A percentile compares a stretch with the other conserved stretches of the same genome.
Evolutionary conservation across 1,140 invertebrate genomes (phyloP).

Genomic region (Bacillus rossius): DNA sequence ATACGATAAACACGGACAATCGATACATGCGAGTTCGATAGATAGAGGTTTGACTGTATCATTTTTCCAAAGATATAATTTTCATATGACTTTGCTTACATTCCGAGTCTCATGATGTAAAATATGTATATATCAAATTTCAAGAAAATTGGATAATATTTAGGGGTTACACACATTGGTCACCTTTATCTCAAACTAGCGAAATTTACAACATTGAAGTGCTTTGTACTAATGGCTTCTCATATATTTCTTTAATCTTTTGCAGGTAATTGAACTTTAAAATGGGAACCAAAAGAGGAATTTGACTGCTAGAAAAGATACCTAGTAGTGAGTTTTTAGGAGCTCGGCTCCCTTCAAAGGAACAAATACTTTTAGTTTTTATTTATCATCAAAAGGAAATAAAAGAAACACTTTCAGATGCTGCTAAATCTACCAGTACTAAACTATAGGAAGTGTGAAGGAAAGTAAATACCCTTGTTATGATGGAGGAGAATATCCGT

Average conservation of each 20-base stretch:
- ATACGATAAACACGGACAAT: too few relatives aligned
- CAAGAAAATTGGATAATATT: slow-evolving; percentile 7
- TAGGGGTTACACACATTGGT: slow-evolving; percentile 1
- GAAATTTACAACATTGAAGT: background rate
- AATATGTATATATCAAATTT: slow-evolving; percentile 7
- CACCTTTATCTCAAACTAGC: background rate
- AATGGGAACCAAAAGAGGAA: slow-evolving; percentile 3
- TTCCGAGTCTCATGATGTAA: too few relatives aligned
- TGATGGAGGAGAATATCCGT: slow-evolving; percentile 7
- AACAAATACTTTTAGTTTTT: slow-evolving; percentile 14
- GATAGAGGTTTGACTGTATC: too few relatives aligned
- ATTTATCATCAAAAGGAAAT: slow-evolving; percentile 9
- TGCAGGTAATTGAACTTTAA: too few relatives aligned
- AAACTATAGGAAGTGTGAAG: slow-evolving; percentile 14
- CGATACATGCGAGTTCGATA: too few relatives aligned
- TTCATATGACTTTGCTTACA: too few relatives aligned
- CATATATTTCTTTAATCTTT: slow-evolving; percentile 9
- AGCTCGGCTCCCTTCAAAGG: slow-evolving; percentile 14
- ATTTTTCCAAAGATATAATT: too few relatives aligned
- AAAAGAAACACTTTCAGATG: slow-evolving; percentile 11
- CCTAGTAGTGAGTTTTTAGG: slow-evolving; percentile 15
- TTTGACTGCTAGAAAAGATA: slow-evolving; percentile 15
- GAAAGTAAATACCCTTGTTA: slow-evolving; percentile 6
- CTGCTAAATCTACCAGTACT: slow-evolving; percentile 14
- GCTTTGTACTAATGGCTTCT: slow-evolving; percentile 5